Percentiles rank a stretch among this genome's conserved stretches.
Conservation (phyloP, 2,888 invertebrate genomes). For the Arge pagana region DNA sequence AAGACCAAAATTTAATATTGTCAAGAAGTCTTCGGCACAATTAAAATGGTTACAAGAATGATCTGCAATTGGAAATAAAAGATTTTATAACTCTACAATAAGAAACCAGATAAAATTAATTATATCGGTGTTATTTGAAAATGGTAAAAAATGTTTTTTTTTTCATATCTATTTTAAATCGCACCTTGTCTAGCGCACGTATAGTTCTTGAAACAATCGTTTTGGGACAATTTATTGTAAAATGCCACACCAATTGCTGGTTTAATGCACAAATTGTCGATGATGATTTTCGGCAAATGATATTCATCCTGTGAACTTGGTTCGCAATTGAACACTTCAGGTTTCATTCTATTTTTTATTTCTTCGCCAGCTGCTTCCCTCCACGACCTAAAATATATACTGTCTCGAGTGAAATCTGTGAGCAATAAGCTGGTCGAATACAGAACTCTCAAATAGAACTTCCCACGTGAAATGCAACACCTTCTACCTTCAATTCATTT, state of each 20-base stretch:
- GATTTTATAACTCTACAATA: no score
- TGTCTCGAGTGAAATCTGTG: neutral
- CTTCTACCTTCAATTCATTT: no score
- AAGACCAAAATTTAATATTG: slow-evolving; percentile 37
- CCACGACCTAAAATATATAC: slow-evolving; percentile 39
- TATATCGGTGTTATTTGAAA: slow-evolving; percentile 30
- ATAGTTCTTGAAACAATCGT: neutral
- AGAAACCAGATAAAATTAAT: slow-evolving; percentile 30
- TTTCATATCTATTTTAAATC: no score
- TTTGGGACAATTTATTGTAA: no score
- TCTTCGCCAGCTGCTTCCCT: slow-evolving; percentile 40
- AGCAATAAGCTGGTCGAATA: neutral
- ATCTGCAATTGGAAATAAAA: slow-evolving; percentile 36
- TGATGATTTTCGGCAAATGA: slow-evolving; percentile 3
- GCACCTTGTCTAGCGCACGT: no score
- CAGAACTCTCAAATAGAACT: slow-evolving; percentile 6
- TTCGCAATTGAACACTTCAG: slow-evolving; percentile 26
- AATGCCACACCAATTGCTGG: slow-evolving; percentile 11
- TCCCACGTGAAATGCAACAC: neutral
- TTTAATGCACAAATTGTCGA: slow-evolving; percentile 3
- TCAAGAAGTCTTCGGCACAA: slow-evolving; percentile 37
- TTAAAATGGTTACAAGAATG: slow-evolving; percentile 42
- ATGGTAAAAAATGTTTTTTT: no score
- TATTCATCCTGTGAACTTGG: slow-evolving; percentile 11
- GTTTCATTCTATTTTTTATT: slow-evolving; percentile 29